Evolutionary conservation across 2,888 invertebrate genomes (phyloP), one percentile per base, ranked within the genome.

Genomic region (Molanna angustata): DNA sequence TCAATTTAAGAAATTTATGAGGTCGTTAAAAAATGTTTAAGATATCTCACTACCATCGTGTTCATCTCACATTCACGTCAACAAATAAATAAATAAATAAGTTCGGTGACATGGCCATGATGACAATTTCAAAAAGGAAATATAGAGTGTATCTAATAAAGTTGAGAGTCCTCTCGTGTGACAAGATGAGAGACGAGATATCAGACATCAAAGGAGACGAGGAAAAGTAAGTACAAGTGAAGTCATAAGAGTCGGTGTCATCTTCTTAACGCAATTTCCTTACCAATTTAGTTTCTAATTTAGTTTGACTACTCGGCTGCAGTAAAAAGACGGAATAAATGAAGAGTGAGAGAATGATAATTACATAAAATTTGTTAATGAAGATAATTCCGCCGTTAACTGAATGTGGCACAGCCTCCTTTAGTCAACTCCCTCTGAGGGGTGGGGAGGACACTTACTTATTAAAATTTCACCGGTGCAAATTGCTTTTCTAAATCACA

Each of bases 241-340:
- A 48, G 48, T 39, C 39, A 48, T 48, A 40, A 39, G 40, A 48
- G 51, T 46, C 21, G 42, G 42, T 47, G 47, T 52, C 47, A 47
- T 47, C 35, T 52, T 41, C 33, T 18, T 52, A 52, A 52, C 18
- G 35, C 33, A 43, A 52, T 52, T 52, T 47, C 20, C 37, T 33
- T n/a, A 21, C 33, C 19, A 41, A 49, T 49, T 49, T 49, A 42
- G 42, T 49, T 49, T 42, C 41, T 49, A 49, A 49, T 42, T 49
- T 46, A 21, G 21, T 35, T 6, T 27, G 41, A 41, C 41, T 49
- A 14, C 35, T 20, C 1, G 14, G 33, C 21, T 16, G 42, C 22
- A 27, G 37, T 37, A 20, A 22, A 18, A 18, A 14, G 18, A 16
- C 19, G 39, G 37, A 27, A 37, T 46, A 14, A 35, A 46, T 19